Percentiles rank a stretch among this genome's conserved stretches.
Conservation (phyloP, 2,797 vertebrate genomes). For the Ciconia nigra region DNA sequence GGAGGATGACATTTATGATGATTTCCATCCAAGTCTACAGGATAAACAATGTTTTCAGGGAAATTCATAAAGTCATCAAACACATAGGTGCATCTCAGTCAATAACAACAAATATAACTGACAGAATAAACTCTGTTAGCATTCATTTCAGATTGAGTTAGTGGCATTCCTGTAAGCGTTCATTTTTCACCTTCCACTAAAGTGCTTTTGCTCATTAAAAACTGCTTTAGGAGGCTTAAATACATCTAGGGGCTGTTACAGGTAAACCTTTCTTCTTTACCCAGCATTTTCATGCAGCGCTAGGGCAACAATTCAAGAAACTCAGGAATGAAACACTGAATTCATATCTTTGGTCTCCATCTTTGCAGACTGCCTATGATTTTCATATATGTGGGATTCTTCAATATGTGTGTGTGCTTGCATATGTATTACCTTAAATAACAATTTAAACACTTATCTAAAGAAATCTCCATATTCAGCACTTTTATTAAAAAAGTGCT, state of each 20-base stretch:
- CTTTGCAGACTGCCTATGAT: background rate
- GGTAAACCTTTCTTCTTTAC: background rate
- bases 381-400: background rate
- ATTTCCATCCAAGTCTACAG: background rate
- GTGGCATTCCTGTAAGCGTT: background rate
- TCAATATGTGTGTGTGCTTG: background rate
- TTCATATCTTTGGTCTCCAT: background rate
- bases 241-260: background rate
- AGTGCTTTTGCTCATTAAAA: background rate
- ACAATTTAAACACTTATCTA: background rate
- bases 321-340: background rate
- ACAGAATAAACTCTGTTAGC: background rate
- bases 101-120: background rate
- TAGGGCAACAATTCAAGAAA: background rate
- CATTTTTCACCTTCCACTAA: background rate
- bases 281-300: background rate
- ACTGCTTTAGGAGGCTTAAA: background rate
- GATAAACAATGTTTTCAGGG: background rate
- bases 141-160: background rate
- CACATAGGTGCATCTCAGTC: background rate
- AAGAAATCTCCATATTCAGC: background rate
- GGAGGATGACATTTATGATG: background rate
- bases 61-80: background rate
- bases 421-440: background rate
- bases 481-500: background rate